A percentile compares a stretch with the other conserved stretches of the same genome.
These are phyloP conservation scores for Zonotrichia albicollis DNA, from an alignment of 2,797 vertebrate genomes.

Conservation along the genomic window DNA sequence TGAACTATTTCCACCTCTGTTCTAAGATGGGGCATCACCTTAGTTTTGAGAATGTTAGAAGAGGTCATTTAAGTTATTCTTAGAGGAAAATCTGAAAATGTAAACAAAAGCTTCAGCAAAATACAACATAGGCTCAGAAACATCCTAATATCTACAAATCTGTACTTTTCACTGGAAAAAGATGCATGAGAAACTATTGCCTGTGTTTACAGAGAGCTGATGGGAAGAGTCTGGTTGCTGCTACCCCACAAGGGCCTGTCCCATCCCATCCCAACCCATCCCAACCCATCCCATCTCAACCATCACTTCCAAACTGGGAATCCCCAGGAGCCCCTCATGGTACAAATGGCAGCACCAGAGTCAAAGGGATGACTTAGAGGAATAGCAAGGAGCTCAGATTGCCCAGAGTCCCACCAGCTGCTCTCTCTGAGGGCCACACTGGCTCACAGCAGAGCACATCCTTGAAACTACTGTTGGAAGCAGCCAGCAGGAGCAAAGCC, in stretches of 20 bases:
- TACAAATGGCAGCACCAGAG: neutral
- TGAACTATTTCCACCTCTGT: neutral
- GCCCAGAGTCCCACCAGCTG: neutral
- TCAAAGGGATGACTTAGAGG: neutral
- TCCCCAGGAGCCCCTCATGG: neutral
- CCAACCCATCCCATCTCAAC: neutral
- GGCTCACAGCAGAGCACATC: neutral
- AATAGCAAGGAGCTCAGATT: neutral
- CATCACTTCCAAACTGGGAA: neutral
- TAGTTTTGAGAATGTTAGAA: neutral
- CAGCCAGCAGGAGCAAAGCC: neutral
- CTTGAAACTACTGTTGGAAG: neutral
- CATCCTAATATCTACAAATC: neutral
- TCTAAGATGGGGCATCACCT: neutral
- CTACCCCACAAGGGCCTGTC: neutral
- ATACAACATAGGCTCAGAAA: neutral
- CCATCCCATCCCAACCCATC: neutral
- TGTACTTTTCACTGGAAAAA: neutral
- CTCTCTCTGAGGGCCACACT: neutral
- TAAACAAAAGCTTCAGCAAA: slow-evolving; percentile 24
- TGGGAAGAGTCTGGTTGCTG: neutral
- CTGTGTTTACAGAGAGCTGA: neutral
- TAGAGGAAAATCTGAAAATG: neutral
- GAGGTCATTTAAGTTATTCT: neutral
- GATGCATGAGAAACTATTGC: neutral